Conservation (phyloP, 2,888 invertebrate genomes). For the Megamerina dolium region DNA sequence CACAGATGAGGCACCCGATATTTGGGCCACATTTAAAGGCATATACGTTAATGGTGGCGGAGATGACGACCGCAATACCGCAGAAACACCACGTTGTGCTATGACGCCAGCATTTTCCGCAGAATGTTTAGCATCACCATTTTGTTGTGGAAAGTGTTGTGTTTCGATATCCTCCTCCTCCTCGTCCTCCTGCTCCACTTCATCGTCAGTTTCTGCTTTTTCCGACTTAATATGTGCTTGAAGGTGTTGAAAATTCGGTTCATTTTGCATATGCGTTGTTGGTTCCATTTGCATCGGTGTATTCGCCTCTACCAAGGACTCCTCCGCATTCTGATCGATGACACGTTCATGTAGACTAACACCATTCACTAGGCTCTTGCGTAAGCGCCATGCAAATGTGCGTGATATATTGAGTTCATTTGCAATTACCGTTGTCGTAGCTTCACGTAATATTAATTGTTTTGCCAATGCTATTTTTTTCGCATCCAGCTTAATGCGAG, state of each 20-base stretch:
- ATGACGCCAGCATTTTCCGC: neutral
- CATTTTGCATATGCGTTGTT: neutral
- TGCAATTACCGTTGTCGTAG: slow-evolving; percentile 46
- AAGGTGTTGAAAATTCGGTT: neutral
- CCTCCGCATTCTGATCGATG: slow-evolving; percentile 37
- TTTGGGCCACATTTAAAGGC: too few relatives aligned
- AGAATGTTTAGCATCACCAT: slow-evolving; percentile 1
- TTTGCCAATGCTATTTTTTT: slow-evolving; percentile 46
- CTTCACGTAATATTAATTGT: slow-evolving; percentile 43
- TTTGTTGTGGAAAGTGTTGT: neutral
- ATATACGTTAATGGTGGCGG: too few relatives aligned
- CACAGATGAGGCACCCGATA: too few relatives aligned
- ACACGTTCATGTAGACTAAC: slow-evolving; percentile 46
- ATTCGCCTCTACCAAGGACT: slow-evolving; percentile 12
- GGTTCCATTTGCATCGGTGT: neutral
- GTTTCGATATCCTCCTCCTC: neutral
- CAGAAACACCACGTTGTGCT: too few relatives aligned
- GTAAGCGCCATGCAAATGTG: slow-evolving; percentile 47
- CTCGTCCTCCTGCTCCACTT: slow-evolving; percentile 2
- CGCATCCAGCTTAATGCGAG: slow-evolving; percentile 46
- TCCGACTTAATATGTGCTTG: slow-evolving; percentile 18
- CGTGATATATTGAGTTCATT: slow-evolving; percentile 46
- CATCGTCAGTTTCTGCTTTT: slow-evolving; percentile 17
- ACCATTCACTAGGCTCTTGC: slow-evolving; percentile 45
- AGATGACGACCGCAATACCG: too few relatives aligned